Evolutionary conservation across 2,797 vertebrate species (phyloP), one percentile per base, ranked within the genome.

Genomic region (Gymnocypris eckloni): DNA sequence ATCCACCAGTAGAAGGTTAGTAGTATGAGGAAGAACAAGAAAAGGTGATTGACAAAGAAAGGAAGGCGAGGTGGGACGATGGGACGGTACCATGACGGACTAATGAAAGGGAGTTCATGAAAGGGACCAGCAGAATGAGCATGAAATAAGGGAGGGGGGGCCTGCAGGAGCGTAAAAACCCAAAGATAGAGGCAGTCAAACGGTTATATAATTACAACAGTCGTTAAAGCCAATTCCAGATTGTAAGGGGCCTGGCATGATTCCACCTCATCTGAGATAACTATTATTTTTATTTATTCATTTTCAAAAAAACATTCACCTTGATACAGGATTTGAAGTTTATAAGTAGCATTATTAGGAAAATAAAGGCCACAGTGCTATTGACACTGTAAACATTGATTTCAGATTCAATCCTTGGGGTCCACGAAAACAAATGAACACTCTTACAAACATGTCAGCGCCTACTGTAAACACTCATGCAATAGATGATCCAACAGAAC

Each of bases 391-490:
- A 75, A 22, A 18, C 43, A 76, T 41, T 52, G 72, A 76, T 76
- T 83, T 83, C 9, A 48, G 52, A 50, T 52, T 67, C 43, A 37
- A 28, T 39, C 43, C 25, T 25, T 39, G 67, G 20, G 25, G 41
- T 2, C 15, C 13, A 18, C 5, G 6, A 41, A 83, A 25, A 67
- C 82, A 77, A 52, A 52, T 15, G 8, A 82, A 64, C 28, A 48
- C 75, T 52, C 28, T 20, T 64, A 50, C 37, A 37, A 54, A 64
- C 66, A 69, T 69, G 52, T 66, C 48, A 81, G 79, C 16, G 50
- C 79, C 54, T 50, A 81, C 25, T 52, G 61, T 52, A 71, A 81
- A 70, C 85, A 82, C 50, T 56, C 37, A 5, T 50, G 52, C 70
- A 56, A 45, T 39, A 10, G 15, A 56, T 9, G 59, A 37, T 39